Base-by-base conservation (phyloP, 2,797 vertebrate species). In the Cetoscarus ocellatus region DNA sequence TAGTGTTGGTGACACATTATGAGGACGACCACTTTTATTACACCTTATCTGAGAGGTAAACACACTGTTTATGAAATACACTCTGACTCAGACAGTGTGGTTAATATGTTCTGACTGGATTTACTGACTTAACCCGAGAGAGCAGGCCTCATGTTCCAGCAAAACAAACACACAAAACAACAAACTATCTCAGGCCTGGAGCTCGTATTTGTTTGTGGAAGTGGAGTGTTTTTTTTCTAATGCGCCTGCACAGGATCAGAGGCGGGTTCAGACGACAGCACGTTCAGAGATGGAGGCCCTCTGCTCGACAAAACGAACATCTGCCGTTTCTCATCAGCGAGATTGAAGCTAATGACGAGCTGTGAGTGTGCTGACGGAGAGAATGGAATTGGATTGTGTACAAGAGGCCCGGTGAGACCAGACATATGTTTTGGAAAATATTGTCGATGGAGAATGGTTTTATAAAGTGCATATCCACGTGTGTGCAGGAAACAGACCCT, bases 341-440 rank as follows among this genome's bases (percentile, higher is more conserved):
- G 89, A 92, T 88, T 91, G 91, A 87, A 92, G 91, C 88, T 94
- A 94, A 94, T 93, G 90, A 93, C 84, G 80, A 91, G 86, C 86
- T 74, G 86, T 64, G 70, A 91, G 89, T 88, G 80, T 86, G 91
- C 88, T 92, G 91, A 93, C 91, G 83, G 84, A 77, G 85, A 82
- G 80, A 92, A 91, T 92, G 89, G 80, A 86, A 92, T 88, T 86
- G 91, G 86, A 91, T 91, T 90, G 90, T 77, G 80, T 85, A 89
- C 92, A 90, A 93, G 88, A 79, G 83, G 77, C 82, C 90, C 88
- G 62, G 71, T 61, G 89, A 94, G 90, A 91, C 79, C 81, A 84
- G 84, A 83, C 92, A 92, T 93, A 93, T 94, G 90, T 89, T 90
- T 88, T 71, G 52, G 83, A 86, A 87, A 88, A 83, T 80, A 63